These are phyloP conservation scores for Oncorhynchus kisutch DNA, from an alignment of 2,113 vertebrate genomes.

Conservation along the genomic window DNA sequence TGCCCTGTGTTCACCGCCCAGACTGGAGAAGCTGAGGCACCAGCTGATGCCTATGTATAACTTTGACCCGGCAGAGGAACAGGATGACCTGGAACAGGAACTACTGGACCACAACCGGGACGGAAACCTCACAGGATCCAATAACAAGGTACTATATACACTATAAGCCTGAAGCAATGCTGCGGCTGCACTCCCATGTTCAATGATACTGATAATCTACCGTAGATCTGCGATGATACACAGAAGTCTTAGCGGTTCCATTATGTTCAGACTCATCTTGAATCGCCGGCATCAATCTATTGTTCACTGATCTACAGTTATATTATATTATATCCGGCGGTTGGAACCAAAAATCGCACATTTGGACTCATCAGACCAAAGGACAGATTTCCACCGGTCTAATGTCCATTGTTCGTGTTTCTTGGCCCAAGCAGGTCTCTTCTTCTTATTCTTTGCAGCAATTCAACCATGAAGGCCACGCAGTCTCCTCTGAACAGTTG, in stretches of 20 bases:
- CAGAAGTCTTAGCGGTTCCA: neutral
- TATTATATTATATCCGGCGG: no score
- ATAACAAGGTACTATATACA: conserved; percentile 67
- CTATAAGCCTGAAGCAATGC: neutral
- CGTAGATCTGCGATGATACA: neutral
- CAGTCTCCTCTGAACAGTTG: no score
- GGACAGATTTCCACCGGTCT: no score
- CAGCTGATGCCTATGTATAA: conserved; percentile 99
- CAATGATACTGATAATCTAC: neutral
- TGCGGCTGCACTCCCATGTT: neutral
- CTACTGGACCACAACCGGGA: conserved; percentile 91
- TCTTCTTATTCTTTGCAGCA: no score
- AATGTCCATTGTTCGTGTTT: no score
- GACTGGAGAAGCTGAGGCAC: conserved; percentile 94
- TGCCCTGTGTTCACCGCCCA: conserved; percentile 42
- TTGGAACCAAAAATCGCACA: no score
- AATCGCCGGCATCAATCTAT: neutral
- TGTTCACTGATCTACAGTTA: neutral
- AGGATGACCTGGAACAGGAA: conserved; percentile 96
- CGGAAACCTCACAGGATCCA: conserved; percentile 69
- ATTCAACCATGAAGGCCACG: no score
- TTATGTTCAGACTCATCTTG: neutral
- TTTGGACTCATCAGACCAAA: no score
- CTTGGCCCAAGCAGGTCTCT: no score
- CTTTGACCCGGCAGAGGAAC: conserved; percentile 95